phyloP scores from a whole-genome alignment of 2,113 vertebrate species.

The Engystomops pustulosus region DNA sequence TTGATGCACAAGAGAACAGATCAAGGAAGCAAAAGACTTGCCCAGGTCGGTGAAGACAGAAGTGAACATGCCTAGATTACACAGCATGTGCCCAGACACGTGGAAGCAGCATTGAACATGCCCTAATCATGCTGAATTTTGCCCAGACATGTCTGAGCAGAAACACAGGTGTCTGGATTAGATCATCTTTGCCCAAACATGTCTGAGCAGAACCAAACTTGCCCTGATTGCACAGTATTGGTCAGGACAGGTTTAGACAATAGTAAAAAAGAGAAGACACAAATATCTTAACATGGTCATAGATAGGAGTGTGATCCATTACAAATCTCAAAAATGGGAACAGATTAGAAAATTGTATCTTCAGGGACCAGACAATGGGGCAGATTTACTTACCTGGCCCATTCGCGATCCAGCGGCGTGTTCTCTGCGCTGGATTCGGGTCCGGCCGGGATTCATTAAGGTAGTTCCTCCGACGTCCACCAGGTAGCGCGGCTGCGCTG shows the following conservation, averaged over 20 bases:
- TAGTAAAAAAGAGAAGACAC: background rate
- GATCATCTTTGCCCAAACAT: background rate
- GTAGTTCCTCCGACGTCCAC: too few relatives aligned
- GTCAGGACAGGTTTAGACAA: background rate
- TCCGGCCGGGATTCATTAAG: too few relatives aligned
- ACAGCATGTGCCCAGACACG: slow-evolving; percentile 1
- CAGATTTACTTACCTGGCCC: too few relatives aligned
- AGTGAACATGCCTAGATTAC: background rate
- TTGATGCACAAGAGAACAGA: background rate
- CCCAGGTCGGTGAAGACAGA: background rate
- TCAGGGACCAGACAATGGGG: background rate
- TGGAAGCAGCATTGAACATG: background rate
- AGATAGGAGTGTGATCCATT: too few relatives aligned
- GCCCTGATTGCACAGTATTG: background rate
- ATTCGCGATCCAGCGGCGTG: too few relatives aligned
- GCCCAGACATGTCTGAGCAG: background rate
- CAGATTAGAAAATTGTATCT: background rate
- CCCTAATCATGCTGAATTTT: background rate
- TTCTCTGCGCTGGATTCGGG: too few relatives aligned
- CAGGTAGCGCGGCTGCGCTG: too few relatives aligned
- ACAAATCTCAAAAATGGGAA: too few relatives aligned
- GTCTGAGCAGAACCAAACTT: background rate
- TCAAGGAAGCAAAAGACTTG: background rate
- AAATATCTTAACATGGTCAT: background rate
- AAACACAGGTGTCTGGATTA: background rate